Evolutionary conservation across 2,888 invertebrate genomes (phyloP).

Genomic region (Pharmacophagus antenor): DNA sequence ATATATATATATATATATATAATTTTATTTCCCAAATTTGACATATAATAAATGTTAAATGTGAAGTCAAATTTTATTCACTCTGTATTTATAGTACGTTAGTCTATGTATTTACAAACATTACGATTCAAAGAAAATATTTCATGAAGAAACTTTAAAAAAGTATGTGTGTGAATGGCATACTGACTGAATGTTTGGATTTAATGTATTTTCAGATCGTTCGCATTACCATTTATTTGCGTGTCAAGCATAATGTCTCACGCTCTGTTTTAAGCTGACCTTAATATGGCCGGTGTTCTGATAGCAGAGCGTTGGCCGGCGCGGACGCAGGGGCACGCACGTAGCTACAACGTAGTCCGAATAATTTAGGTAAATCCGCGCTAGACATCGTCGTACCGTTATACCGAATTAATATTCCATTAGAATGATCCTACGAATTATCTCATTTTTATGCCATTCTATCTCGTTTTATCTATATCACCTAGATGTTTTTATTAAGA

Average conservation of each 20-base stretch:
- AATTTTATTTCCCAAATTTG: too few relatives aligned
- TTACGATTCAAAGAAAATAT: too few relatives aligned
- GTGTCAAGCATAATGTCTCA: conserved; percentile 37
- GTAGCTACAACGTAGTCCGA: conserved; percentile 62
- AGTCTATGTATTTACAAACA: too few relatives aligned
- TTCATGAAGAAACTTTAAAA: neutral
- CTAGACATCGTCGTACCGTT: conserved; percentile 69
- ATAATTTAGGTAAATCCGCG: conserved; percentile 73
- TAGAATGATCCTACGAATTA: conserved; percentile 57
- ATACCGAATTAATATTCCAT: conserved; percentile 62
- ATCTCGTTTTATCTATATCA: conserved; percentile 55
- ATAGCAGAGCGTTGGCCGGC: conserved; percentile 33
- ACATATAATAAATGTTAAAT: neutral
- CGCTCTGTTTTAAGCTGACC: conserved; percentile 37
- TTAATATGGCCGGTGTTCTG: conserved; percentile 30
- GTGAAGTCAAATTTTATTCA: too few relatives aligned
- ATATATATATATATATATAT: too few relatives aligned
- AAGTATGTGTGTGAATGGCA: conserved; percentile 12
- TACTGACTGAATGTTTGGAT: conserved; percentile 19
- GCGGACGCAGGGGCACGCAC: conserved; percentile 54
- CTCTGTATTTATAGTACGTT: too few relatives aligned
- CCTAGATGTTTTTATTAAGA: conserved; percentile 23
- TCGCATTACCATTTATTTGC: conserved; percentile 30
- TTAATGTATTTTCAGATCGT: conserved; percentile 28
- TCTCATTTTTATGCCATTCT: conserved; percentile 65